Conservation (phyloP, 2,797 vertebrate species). For the Enteromius thamalakanensis region DNA sequence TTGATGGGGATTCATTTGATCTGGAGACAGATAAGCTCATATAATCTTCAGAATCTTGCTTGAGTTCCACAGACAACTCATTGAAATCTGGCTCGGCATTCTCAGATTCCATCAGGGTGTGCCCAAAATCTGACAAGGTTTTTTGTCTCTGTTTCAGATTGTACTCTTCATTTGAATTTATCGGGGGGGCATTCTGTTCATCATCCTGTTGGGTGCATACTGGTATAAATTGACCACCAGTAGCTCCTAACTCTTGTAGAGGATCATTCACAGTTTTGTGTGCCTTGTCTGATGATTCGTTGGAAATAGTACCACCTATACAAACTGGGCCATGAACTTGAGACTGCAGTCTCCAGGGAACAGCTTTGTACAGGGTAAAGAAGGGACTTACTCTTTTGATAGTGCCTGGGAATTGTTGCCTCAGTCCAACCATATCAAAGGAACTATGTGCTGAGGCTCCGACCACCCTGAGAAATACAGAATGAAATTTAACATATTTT, state of each 20-base stretch:
- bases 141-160: conserved; percentile 64
- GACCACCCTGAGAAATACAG: conserved; percentile 57
- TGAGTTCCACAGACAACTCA: conserved; percentile 69
- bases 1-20: conserved; percentile 12
- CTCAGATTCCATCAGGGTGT: conserved; percentile 75
- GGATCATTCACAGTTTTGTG: conserved; percentile 58
- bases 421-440: conserved; percentile 69
- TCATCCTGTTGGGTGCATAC: conserved; percentile 46
- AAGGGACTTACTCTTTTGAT: conserved; percentile 81
- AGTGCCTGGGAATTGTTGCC: conserved; percentile 65
- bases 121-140: conserved; percentile 73
- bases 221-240: conserved; percentile 68
- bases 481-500: conserved; percentile 1
- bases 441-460: conserved; percentile 67
- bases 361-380: conserved; percentile 76
- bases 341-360: conserved; percentile 72
- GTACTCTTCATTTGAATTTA: conserved; percentile 52
- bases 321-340: conserved; percentile 69
- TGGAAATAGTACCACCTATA: conserved; percentile 65
- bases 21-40: conserved; percentile 30
- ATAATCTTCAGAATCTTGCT: conserved; percentile 58
- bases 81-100: conserved; percentile 75
- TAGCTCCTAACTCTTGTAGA: conserved; percentile 67
- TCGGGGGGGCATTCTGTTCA: conserved; percentile 48
- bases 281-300: conserved; percentile 49